Conservation (phyloP, 2,888 invertebrate genomes). For the Chrysotoxum bicinctum region DNA sequence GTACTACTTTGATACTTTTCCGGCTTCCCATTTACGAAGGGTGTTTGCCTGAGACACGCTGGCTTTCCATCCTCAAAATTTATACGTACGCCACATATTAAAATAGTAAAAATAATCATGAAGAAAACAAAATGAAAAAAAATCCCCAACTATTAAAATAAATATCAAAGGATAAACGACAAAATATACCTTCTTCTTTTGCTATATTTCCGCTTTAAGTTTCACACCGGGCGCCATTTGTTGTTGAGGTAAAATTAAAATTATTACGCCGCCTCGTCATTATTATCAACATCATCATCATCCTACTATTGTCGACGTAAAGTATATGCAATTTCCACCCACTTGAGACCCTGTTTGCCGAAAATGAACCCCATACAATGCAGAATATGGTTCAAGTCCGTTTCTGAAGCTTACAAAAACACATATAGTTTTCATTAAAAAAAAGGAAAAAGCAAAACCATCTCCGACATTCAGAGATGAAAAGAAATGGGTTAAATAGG, state of each 20-base stretch:
- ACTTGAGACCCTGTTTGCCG: neutral
- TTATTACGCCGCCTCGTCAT: neutral
- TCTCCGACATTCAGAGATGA: slow-evolving; percentile 53
- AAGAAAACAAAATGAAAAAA: neutral
- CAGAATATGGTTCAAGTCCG: slow-evolving; percentile 51
- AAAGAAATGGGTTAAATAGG: slow-evolving; percentile 59
- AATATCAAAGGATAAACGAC: slow-evolving; percentile 34
- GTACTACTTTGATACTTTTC: no score
- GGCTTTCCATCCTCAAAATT: no score
- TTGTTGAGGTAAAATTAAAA: slow-evolving; percentile 3
- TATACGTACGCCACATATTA: no score
- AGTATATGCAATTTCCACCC: slow-evolving; percentile 33
- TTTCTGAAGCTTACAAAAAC: neutral
- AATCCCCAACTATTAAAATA: slow-evolving; percentile 9
- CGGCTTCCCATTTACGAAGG: no score
- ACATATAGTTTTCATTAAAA: slow-evolving; percentile 7
- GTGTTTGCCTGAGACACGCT: no score
- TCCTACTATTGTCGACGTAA: slow-evolving; percentile 47
- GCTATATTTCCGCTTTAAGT: neutral
- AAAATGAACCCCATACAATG: slow-evolving; percentile 31
- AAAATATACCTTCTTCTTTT: neutral
- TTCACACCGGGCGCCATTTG: slow-evolving; percentile 9
- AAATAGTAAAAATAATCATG: neutral
- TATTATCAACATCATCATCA: neutral
- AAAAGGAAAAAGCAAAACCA: slow-evolving; percentile 16